Conservation (phyloP, 2,113 vertebrate genomes). For the Collichthys lucidus region DNA sequence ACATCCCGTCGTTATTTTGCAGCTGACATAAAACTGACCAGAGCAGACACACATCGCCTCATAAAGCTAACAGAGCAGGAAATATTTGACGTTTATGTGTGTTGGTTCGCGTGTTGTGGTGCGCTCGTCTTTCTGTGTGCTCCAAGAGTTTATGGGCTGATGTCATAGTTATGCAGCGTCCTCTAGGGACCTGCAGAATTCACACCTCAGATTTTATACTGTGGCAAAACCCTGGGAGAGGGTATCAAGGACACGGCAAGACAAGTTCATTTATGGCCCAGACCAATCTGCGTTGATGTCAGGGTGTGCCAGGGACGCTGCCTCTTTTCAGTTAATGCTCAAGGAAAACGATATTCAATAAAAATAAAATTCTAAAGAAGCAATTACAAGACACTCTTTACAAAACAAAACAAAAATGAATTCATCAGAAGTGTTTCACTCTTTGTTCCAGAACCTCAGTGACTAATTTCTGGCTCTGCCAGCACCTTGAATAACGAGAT, state of each 20-base stretch:
- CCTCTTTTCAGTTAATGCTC: slow-evolving; percentile 15
- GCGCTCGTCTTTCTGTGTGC: slow-evolving; percentile 19
- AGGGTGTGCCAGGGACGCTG: not conserved
- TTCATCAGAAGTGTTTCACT: slow-evolving; percentile 31
- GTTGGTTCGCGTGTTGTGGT: slow-evolving; percentile 23
- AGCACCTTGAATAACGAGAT: not conserved
- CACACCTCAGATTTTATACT: slow-evolving; percentile 73
- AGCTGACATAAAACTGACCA: slow-evolving; percentile 35
- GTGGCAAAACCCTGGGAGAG: slow-evolving; percentile 51
- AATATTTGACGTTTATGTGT: slow-evolving; percentile 39
- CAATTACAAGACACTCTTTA: slow-evolving; percentile 15
- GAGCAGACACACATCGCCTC: slow-evolving; percentile 28
- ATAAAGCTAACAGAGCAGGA: slow-evolving; percentile 58
- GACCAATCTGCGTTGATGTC: slow-evolving; percentile 21
- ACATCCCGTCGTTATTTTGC: slow-evolving; percentile 42
- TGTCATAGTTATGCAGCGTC: slow-evolving; percentile 77
- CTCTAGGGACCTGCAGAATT: slow-evolving; percentile 69
- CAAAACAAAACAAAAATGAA: slow-evolving; percentile 4
- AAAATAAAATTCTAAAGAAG: slow-evolving; percentile 18
- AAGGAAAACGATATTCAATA: slow-evolving; percentile 29
- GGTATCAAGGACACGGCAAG: slow-evolving; percentile 56
- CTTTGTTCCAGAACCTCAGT: not conserved
- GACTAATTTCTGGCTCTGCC: slow-evolving; percentile 12
- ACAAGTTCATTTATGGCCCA: slow-evolving; percentile 66
- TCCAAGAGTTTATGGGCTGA: slow-evolving; percentile 70